Evolutionary conservation across 2,797 vertebrate species (phyloP), one percentile per base, ranked within the genome.

Genomic region (Lagorchestes hirsutus): DNA sequence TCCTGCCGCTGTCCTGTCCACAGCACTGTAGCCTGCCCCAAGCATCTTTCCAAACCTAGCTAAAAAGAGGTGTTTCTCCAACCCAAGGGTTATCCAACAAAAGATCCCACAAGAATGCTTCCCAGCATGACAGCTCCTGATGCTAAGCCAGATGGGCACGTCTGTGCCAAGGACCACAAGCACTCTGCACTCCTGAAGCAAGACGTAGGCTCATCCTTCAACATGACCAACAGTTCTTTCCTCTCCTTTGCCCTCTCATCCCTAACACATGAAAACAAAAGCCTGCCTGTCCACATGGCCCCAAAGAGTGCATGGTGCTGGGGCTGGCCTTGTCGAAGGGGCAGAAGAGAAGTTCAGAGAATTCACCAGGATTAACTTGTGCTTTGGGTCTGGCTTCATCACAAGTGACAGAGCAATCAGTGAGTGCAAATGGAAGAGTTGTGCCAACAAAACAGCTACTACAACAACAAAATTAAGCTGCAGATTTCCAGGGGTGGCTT

Each of bases 401-500:
- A 98, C 94, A 98, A 98, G 98, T 98, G 98, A 98, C 98, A 99
- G 97, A 98, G 98, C 98, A 99, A 99, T 99, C 98, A 98, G 97
- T 98, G 97, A 98, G 28, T 97, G 91, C 95, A 99, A 99, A 99
- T 98, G 97, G 98, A 99, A 98, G 97, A 98, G 96, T 98, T 98
- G 87, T 98, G 97, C 97, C 98, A 99, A 98, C 95, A 98, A 98
- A 95, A 97, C 58, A 92, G 57, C 95, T 98, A 97, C 98, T 98
- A 98, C 96, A 98, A 97, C 58, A 97, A 98, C 90, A 95, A 98
- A 98, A 98, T 98, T 95, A 98, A 98, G 93, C 94, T 95, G 94
- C 52, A 96, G 5, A 11, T 97, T 98, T 96, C 96, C 96, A 91
- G 92, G 96, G 91, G 94, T 95, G 74, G 57, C 27, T 98, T 97